Percentiles rank a stretch among this genome's conserved stretches.
These are phyloP conservation scores for Brachystomella parvula DNA, from an alignment of 1,140 invertebrate genomes.

Conservation along the genomic window DNA sequence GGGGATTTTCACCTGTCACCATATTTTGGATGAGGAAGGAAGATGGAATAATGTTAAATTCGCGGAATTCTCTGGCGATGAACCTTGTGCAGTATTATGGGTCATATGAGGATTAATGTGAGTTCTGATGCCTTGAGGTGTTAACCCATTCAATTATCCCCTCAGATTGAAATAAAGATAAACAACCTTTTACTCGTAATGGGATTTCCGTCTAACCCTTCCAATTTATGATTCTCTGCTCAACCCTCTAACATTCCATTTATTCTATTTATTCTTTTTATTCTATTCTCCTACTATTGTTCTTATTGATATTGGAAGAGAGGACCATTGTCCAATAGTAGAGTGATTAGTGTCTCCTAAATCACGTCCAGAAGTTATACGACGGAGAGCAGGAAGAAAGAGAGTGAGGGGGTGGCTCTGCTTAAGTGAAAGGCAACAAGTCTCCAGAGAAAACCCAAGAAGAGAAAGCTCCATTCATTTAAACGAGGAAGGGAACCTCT, in stretches of 20 bases:
- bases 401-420: constrained; percentile 15
- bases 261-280: too few species aligned
- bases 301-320: too few species aligned
- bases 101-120: too few species aligned
- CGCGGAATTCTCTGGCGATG: too few species aligned
- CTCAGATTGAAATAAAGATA: constrained; percentile 1
- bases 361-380: constrained; percentile 26
- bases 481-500: not conserved
- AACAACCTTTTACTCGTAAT: constrained; percentile 6
- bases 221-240: not conserved
- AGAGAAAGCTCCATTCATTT: constrained; percentile 15
- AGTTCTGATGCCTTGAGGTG: not conserved
- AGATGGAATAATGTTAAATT: too few species aligned
- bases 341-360: constrained; percentile 38
- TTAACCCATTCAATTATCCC: constrained; percentile 3
- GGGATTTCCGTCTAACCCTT: not conserved
- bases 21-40: too few species aligned
- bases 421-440: constrained; percentile 38
- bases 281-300: too few species aligned
- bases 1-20: too few species aligned
- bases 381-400: not conserved
- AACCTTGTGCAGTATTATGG: too few species aligned
- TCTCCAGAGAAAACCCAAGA: constrained; percentile 23
- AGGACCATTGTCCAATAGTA: constrained; percentile 24
- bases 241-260: too few species aligned